Conservation (phyloP, 2,797 vertebrate genomes). For the Sebastes glaucus region DNA sequence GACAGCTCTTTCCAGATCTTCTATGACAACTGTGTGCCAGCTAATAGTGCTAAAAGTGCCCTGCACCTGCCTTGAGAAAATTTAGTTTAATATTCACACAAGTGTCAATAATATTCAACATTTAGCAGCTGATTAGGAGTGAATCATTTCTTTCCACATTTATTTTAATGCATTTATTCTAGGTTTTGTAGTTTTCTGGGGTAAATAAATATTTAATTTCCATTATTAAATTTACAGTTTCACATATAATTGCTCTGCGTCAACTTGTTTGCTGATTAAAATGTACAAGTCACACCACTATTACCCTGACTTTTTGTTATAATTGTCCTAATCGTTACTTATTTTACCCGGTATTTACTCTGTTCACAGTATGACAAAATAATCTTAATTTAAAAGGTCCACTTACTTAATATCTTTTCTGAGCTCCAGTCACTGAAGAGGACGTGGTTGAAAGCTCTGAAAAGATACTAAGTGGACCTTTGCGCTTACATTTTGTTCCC, state of each 20-base stretch:
- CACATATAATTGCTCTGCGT: background rate
- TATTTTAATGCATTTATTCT: background rate
- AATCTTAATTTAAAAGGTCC: background rate
- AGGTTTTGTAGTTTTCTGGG: background rate
- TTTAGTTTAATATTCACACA: background rate
- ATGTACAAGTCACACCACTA: background rate
- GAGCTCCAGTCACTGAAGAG: background rate
- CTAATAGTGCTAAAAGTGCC: slow-evolving; percentile 7
- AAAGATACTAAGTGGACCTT: background rate
- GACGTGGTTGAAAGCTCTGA: background rate
- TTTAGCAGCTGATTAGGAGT: background rate
- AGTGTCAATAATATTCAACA: background rate
- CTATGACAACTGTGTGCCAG: slow-evolving; percentile 71
- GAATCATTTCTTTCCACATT: background rate
- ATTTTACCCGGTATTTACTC: background rate
- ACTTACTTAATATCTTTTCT: background rate
- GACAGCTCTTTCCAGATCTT: slow-evolving; percentile 75
- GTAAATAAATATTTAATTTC: background rate
- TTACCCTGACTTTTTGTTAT: background rate
- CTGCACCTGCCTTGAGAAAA: background rate
- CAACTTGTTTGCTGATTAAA: background rate
- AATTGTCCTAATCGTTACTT: background rate
- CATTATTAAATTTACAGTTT: background rate
- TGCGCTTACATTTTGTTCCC: background rate
- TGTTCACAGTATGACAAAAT: background rate